Percentiles rank a stretch among this genome's conserved stretches.
phyloP scores from a whole-genome alignment of 2,888 invertebrate species.

The Chymomyza caudatula region DNA sequence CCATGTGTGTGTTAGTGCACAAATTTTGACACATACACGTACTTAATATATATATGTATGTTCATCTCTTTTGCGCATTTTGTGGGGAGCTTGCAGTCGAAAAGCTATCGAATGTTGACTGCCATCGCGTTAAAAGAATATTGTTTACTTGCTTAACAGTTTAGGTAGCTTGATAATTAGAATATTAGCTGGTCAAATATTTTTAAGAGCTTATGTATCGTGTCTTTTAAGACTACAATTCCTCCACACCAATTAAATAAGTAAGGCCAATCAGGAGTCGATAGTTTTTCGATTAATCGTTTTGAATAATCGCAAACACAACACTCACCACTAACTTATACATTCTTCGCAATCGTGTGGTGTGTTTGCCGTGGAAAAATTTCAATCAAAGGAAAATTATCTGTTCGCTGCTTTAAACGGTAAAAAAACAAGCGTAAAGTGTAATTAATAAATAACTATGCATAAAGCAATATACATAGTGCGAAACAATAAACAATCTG shows the following conservation, averaged over 20 bases:
- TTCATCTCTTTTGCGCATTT: constrained; percentile 14
- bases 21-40: constrained; percentile 38
- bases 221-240: no score
- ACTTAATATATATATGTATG: not conserved
- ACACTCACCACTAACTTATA: constrained; percentile 49
- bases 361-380: constrained; percentile 55
- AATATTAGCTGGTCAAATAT: no score
- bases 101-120: not conserved
- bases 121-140: not conserved
- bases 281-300: constrained; percentile 21
- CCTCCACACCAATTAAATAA: no score
- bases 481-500: constrained; percentile 9
- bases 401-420: constrained; percentile 40
- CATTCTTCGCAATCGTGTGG: constrained; percentile 47
- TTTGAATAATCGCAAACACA: constrained; percentile 19
- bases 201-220: no score
- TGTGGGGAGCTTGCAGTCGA: constrained; percentile 34
- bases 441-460: constrained; percentile 23
- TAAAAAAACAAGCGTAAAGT: constrained; percentile 55
- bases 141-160: not conserved
- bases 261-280: not conserved
- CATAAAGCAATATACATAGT: constrained; percentile 24
- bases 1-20: constrained; percentile 44
- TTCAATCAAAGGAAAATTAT: constrained; percentile 51
- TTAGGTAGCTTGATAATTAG: no score